A percentile compares a stretch with the other conserved stretches of the same genome.
Evolutionary conservation across 2,797 vertebrate species (phyloP).

Genomic region (Alosa sapidissima): DNA sequence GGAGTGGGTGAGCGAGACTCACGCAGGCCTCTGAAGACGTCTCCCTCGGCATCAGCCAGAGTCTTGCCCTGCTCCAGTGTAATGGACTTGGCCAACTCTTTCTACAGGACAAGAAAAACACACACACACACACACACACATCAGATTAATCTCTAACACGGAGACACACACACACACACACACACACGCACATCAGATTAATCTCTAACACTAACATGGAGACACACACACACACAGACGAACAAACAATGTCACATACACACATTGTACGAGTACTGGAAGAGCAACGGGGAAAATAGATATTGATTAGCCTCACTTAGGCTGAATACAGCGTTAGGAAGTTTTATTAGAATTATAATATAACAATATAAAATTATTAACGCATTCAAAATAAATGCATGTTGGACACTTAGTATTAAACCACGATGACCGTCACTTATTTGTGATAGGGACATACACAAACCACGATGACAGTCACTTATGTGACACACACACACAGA

Average conservation of each 20-base stretch:
- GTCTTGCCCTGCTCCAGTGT: conserved; percentile 96
- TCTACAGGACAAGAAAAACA: conserved; percentile 73
- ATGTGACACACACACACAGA: no score
- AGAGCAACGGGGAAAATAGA: neutral
- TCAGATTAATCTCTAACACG: conserved; percentile 9
- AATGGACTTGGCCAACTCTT: conserved; percentile 91
- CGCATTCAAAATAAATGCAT: no score
- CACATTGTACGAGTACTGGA: neutral
- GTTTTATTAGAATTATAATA: no score
- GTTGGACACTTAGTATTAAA: no score
- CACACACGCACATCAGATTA: no score
- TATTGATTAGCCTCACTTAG: neutral
- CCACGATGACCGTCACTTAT: no score
- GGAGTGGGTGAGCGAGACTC: conserved; percentile 64
- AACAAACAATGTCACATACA: neutral
- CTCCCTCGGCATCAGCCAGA: conserved; percentile 94
- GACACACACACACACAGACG: neutral
- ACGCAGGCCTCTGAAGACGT: conserved; percentile 97
- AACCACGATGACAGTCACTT: no score
- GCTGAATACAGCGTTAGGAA: neutral
- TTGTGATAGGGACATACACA: no score
- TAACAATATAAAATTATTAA: no score
- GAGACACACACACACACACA: neutral
- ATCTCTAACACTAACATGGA: no score
- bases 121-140: neutral